These are phyloP conservation scores for Campoplex capitator DNA, from an alignment of 2,888 invertebrate genomes.

Conservation along the genomic window DNA sequence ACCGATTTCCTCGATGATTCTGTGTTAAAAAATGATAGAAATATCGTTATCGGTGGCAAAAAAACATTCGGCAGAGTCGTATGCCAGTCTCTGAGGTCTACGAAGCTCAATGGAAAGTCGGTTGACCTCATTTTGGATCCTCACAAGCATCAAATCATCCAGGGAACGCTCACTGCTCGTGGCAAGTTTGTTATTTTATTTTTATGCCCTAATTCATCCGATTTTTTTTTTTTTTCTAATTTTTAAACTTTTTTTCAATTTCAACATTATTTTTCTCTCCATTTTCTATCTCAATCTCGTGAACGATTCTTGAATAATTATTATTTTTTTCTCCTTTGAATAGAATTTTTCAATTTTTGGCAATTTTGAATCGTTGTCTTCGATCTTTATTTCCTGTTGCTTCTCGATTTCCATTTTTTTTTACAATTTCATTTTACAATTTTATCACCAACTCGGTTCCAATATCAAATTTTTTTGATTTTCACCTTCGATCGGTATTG, in stretches of 20 bases:
- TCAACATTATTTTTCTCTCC: too few species aligned
- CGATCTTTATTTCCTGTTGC: too few species aligned
- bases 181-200: conserved; percentile 67
- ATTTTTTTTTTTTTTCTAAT: background rate
- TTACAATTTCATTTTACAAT: too few species aligned
- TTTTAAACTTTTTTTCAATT: background rate
- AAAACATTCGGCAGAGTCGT: conserved; percentile 72
- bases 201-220: background rate
- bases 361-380: background rate
- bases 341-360: background rate
- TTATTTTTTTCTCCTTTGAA: background rate
- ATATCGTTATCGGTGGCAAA: conserved; percentile 70
- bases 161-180: conserved; percentile 74
- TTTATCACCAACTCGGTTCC: too few species aligned
- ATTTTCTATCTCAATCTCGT: too few species aligned
- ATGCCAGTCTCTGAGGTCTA: conserved; percentile 68
- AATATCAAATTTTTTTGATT: background rate
- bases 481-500: background rate
- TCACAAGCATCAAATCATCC: conserved; percentile 72
- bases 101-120: conserved; percentile 71
- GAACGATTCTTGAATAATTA: background rate
- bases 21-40: conserved; percentile 72
- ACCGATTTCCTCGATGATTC: conserved; percentile 71
- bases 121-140: conserved; percentile 73
- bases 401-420: too few species aligned